A percentile compares a stretch with the other conserved stretches of the same genome.
Evolutionary conservation across 2,888 invertebrate species (phyloP).

Genomic region (Blera fallax): DNA sequence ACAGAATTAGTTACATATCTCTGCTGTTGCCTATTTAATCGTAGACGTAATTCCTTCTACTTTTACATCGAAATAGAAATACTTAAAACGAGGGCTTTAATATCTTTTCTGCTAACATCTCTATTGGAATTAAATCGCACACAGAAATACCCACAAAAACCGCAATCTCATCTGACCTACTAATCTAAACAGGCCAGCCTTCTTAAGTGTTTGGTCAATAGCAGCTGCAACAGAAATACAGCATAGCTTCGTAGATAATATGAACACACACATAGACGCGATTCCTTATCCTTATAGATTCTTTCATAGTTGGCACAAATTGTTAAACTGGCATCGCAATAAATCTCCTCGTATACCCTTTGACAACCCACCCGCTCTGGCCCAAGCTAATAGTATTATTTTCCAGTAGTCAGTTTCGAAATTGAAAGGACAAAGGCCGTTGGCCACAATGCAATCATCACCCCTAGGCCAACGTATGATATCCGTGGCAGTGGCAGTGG

Average conservation of each 20-base stretch:
- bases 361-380: background rate
- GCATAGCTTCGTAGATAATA: background rate
- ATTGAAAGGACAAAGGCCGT: constrained; percentile 67
- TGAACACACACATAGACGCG: constrained; percentile 23
- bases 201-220: constrained; percentile 24
- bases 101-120: background rate
- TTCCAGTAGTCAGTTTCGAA: constrained; percentile 62
- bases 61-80: background rate
- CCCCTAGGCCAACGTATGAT: constrained; percentile 61
- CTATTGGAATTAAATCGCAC: background rate
- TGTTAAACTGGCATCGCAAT: constrained; percentile 44
- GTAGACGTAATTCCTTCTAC: background rate
- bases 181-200: constrained; percentile 28
- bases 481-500: constrained; percentile 41
- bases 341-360: constrained; percentile 42
- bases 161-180: constrained; percentile 43
- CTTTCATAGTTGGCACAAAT: constrained; percentile 46
- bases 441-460: constrained; percentile 69
- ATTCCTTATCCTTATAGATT: constrained; percentile 56
- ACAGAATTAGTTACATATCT: too few relatives aligned
- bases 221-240: constrained; percentile 25
- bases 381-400: constrained; percentile 62
- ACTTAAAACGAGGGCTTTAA: background rate
- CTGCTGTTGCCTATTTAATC: background rate
- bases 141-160: constrained; percentile 12